A percentile compares a stretch with the other conserved stretches of the same genome.
These are phyloP conservation scores for Ctena decussata DNA, from an alignment of 2,888 invertebrate genomes.

Conservation along the genomic window DNA sequence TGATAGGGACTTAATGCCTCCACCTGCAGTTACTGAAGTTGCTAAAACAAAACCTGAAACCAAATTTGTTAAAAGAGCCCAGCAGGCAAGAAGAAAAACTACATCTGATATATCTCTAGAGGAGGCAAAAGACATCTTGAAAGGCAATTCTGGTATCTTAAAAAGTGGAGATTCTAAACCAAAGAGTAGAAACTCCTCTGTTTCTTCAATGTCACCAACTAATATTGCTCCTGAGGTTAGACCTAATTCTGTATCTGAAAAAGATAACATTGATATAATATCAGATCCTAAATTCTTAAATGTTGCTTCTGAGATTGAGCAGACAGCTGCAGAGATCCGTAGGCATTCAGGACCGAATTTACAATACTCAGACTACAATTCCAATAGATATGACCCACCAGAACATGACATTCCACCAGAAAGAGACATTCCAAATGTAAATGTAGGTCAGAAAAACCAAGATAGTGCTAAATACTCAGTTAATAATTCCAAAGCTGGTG, in stretches of 20 bases:
- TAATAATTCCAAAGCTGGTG: slow-evolving; percentile 17
- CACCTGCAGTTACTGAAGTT: slow-evolving; percentile 63
- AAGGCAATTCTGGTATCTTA: slow-evolving; percentile 81
- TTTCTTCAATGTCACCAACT: slow-evolving; percentile 38
- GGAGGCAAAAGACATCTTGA: slow-evolving; percentile 81
- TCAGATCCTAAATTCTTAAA: slow-evolving; percentile 51
- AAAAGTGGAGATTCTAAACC: slow-evolving; percentile 33
- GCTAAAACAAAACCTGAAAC: slow-evolving; percentile 59
- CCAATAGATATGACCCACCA: slow-evolving; percentile 77
- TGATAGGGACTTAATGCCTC: slow-evolving; percentile 74
- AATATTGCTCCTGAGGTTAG: neutral
- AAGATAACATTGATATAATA: slow-evolving; percentile 34
- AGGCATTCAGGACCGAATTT: slow-evolving; percentile 48
- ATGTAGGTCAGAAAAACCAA: neutral
- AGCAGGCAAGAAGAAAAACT: slow-evolving; percentile 66
- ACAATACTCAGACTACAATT: slow-evolving; percentile 61
- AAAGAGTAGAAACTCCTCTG: slow-evolving; percentile 35
- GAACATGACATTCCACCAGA: slow-evolving; percentile 72
- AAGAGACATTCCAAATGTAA: slow-evolving; percentile 33
- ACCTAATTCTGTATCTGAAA: slow-evolving; percentile 1
- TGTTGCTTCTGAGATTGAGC: slow-evolving; percentile 72
- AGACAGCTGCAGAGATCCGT: slow-evolving; percentile 72
- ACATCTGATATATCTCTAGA: slow-evolving; percentile 77
- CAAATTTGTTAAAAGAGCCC: slow-evolving; percentile 68
- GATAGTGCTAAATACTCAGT: slow-evolving; percentile 4